Evolutionary conservation across 2,113 vertebrate species (phyloP), one percentile per base, ranked within the genome.

Genomic region (Notechis scutatus): DNA sequence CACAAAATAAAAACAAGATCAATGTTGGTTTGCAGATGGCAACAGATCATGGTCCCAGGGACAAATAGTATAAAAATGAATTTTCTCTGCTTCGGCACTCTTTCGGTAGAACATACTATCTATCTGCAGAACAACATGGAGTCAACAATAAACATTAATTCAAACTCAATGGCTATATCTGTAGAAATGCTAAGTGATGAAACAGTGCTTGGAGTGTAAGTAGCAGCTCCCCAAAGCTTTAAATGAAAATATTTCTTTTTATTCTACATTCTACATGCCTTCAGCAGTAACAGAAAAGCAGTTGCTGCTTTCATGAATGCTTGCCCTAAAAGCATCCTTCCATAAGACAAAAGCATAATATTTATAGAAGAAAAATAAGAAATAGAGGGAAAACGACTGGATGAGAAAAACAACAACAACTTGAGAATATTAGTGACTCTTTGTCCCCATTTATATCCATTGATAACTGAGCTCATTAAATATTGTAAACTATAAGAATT

Each of bases 171-270:
- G 55, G 69, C 61, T 74, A 54, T 39, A 87, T 89, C 50, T 74
- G 59, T 89, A 74, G 91, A 89, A n/a, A 69, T 81, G 91, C 61
- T 92, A 92, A 92, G 61, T 57, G 87, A 45, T 89, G 92, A 85
- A 92, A 47, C 50, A 21, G 15, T 47, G 87, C 59, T 92, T 39
- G n/a, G 87, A 85, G 92, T 55, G 14, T 47, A 89, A 92, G 61
- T 50, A 34, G 64, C 87, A 89, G 39, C 26, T 85, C 57, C 50
- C 21, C 61, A 85, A 24, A 23, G 52, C 26, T 85, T 85, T 54
- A 92, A 15, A 92, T 74, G 52, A 92, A 85, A 85, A 69, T 0
- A 89, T 57, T 55, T 39, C 39, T 89, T 92, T 57, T n/a, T 88
- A 74, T 92, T 92, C 64, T 42, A 89, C 5, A 89, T 26, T 47